Conservation (phyloP, 2,113 vertebrate species). For the Gopherus flavomarginatus region DNA sequence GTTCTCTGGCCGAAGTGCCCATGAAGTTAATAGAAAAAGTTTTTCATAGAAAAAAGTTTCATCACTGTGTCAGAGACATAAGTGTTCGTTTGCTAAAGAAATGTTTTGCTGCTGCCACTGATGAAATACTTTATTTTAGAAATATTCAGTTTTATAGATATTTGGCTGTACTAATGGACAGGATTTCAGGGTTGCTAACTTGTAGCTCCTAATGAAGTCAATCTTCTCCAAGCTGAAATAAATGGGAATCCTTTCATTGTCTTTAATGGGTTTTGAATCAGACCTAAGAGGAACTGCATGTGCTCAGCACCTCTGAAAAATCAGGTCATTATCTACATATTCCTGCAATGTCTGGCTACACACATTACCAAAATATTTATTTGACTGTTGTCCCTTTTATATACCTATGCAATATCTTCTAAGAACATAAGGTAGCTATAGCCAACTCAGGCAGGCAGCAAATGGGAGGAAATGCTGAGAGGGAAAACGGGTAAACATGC, state of each 20-base stretch:
- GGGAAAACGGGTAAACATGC: not conserved
- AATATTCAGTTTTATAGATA: not conserved
- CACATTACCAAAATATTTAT: slow-evolving; percentile 12
- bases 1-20: not conserved
- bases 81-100: not conserved
- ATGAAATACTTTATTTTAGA: not conserved
- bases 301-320: not conserved
- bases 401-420: fast-evolving
- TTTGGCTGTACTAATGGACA: not conserved
- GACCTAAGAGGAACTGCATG: not conserved
- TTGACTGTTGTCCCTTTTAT: not conserved
- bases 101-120: not conserved
- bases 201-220: not conserved
- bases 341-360: not conserved
- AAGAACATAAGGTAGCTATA: slow-evolving; percentile 30
- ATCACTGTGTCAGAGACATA: not conserved
- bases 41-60: not conserved
- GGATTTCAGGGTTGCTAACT: not conserved
- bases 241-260: not conserved
- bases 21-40: not conserved
- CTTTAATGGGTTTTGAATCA: not conserved
- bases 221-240: not conserved
- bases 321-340: not conserved
- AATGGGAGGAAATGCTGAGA: not conserved
- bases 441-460: not conserved